A percentile compares a stretch with the other conserved stretches of the same genome.
phyloP scores from a whole-genome alignment of 2,797 vertebrate genomes.

The Natrix natrix region DNA sequence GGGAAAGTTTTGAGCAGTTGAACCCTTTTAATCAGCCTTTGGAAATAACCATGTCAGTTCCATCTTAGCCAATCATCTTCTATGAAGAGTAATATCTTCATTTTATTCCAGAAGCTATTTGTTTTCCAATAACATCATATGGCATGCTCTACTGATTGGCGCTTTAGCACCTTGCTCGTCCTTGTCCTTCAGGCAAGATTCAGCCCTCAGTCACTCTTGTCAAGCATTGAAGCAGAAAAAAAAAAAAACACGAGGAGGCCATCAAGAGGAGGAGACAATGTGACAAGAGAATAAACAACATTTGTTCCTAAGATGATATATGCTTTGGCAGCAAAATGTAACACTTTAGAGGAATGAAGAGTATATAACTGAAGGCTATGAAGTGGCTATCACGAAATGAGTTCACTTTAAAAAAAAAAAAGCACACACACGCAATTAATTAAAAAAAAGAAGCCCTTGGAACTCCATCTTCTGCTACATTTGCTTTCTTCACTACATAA shows the following conservation, averaged over 20 bases:
- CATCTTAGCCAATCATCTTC: constrained; percentile 19
- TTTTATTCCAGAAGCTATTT: constrained; percentile 35
- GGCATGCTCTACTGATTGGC: constrained; percentile 39
- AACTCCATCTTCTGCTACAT: not conserved
- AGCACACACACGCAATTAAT: not conserved
- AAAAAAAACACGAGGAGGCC: constrained; percentile 33
- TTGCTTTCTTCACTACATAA: not conserved
- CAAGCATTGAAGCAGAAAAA: constrained; percentile 40
- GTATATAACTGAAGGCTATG: not conserved
- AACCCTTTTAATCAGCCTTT: constrained; percentile 17
- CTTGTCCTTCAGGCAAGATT: constrained; percentile 55
- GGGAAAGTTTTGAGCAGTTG: constrained; percentile 9
- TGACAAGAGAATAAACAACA: constrained; percentile 7
- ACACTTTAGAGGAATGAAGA: constrained; percentile 25
- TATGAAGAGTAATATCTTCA: constrained; percentile 29
- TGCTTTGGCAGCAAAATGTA: constrained; percentile 38
- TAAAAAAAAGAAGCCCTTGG: not conserved
- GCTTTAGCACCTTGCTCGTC: constrained; percentile 41
- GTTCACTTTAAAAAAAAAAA: not conserved
- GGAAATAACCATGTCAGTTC: constrained; percentile 35
- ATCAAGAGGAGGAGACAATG: constrained; percentile 8
- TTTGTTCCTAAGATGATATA: constrained; percentile 46
- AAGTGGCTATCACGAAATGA: not conserved
- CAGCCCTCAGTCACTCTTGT: constrained; percentile 46
- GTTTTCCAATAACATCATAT: constrained; percentile 49